Conservation (phyloP, 2,888 invertebrate genomes). For the Maniola hyperantus region DNA sequence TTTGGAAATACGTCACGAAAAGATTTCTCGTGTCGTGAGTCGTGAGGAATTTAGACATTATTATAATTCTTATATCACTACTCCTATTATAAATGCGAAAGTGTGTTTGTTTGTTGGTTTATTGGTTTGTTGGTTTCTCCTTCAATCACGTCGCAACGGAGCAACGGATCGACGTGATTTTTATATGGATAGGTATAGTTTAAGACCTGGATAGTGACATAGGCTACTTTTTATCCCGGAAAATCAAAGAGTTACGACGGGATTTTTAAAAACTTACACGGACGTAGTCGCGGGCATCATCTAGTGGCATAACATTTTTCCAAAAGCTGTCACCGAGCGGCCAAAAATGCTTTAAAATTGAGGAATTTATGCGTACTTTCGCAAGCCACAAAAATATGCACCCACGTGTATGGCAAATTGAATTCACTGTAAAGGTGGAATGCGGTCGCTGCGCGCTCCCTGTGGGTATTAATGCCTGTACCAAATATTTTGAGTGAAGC, state of each 20-base stretch:
- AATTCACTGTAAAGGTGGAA: slow-evolving; percentile 42
- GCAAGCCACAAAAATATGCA: slow-evolving; percentile 22
- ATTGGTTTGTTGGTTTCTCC: background rate
- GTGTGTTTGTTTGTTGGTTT: background rate
- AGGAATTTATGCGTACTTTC: slow-evolving; percentile 15
- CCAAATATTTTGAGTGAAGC: slow-evolving; percentile 3
- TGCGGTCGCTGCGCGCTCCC: slow-evolving; percentile 42
- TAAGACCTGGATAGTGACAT: background rate
- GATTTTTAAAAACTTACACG: too few relatives aligned
- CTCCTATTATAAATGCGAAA: background rate
- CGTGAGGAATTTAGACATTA: background rate
- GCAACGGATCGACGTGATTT: background rate
- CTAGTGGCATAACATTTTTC: slow-evolving; percentile 2
- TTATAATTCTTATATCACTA: background rate
- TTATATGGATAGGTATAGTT: background rate
- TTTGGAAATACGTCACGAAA: background rate
- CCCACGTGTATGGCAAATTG: slow-evolving; percentile 45
- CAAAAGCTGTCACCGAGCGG: background rate
- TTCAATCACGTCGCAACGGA: background rate
- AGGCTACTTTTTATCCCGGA: too few relatives aligned
- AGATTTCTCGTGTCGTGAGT: background rate
- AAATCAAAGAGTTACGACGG: too few relatives aligned
- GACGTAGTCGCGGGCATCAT: background rate
- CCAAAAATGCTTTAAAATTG: slow-evolving; percentile 14
- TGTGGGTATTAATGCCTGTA: slow-evolving; percentile 22